Base-by-base conservation (phyloP, 2,888 invertebrate species). In the Drosophila infuscata region DNA sequence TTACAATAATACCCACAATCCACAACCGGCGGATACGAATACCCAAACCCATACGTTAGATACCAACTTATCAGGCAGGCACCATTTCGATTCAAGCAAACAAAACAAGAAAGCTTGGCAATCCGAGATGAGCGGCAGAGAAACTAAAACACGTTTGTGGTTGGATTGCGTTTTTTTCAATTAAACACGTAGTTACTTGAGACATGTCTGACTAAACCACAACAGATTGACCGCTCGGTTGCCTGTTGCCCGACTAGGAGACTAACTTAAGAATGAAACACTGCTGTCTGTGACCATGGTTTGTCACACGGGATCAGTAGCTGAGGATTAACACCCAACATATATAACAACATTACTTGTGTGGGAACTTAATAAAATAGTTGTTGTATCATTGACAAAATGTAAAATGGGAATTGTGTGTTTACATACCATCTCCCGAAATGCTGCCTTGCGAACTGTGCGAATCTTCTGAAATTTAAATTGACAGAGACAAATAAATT, bases 361-460 rank as follows among this genome's bases (percentile, higher is more conserved):
- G 15, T 60, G 61, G 46, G 61, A 63, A 63, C 12, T 17, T 29
- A 20, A 35, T 12, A 29, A 33, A 57, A n/a, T 25, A 1, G 8
- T 32, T 25, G 8, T 32, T 25, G n/a, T 65, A 36, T 32, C 3
- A 32, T 17, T 15, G 5, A n/a, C 8, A n/a, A 52, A 52, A 15
- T 30, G 9, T 51, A n/a, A 12, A 33, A 33, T 32, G 12, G 48
- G 2, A 53, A 64, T 25, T 36, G 20, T 20, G 11, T n/a, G n/a
- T 15, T 25, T 32, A 91, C 93, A 92, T 85, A 93, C 93, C 93
- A 74, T 93, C 93, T 52, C 93, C 93, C 38, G 92, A 92, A 60
- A 93, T 92, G 73, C 93, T 93, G 62, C 92, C 93, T 76, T 93
- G 93, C 61, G 93, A 92, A 70, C 93, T 93, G 74, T 91, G 92